Percentiles rank a stretch among this genome's conserved stretches.
phyloP scores from a whole-genome alignment of 2,888 invertebrate species.

The Heliconius hortense region DNA sequence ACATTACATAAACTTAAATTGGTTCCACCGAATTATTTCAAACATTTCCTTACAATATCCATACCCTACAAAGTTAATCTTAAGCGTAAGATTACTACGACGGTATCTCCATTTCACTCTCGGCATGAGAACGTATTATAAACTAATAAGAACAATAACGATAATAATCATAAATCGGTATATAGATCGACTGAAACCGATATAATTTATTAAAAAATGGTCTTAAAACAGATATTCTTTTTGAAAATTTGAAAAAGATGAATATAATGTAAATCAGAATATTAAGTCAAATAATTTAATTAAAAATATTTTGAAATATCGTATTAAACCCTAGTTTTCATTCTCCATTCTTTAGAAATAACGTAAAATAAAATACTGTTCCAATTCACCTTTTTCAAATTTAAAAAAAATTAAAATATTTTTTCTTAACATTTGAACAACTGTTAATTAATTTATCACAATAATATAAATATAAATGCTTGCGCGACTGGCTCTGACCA shows the following conservation, averaged over 20 bases:
- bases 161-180: not conserved
- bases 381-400: conserved; percentile 16
- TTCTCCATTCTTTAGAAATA: not conserved
- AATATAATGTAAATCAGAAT: not conserved
- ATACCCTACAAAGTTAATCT: conserved; percentile 75
- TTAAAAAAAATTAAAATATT: not conserved
- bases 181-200: not conserved
- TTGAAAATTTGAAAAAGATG: conserved; percentile 11
- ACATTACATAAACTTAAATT: conserved; percentile 3
- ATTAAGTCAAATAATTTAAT: not conserved
- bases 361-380: not conserved
- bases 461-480: conserved; percentile 81
- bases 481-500: conserved; percentile 67
- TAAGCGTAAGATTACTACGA: conserved; percentile 72
- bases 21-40: not conserved
- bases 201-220: not conserved
- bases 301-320: too few species aligned
- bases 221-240: not conserved
- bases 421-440: conserved; percentile 37
- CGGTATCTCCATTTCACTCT: conserved; percentile 53
- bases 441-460: conserved; percentile 46
- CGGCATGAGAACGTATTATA: conserved; percentile 43
- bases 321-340: too few species aligned
- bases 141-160: conserved; percentile 16
- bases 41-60: conserved; percentile 5